These are phyloP conservation scores for Zootoca vivipara DNA, from an alignment of 2,113 vertebrate species.

Conservation along the genomic window DNA sequence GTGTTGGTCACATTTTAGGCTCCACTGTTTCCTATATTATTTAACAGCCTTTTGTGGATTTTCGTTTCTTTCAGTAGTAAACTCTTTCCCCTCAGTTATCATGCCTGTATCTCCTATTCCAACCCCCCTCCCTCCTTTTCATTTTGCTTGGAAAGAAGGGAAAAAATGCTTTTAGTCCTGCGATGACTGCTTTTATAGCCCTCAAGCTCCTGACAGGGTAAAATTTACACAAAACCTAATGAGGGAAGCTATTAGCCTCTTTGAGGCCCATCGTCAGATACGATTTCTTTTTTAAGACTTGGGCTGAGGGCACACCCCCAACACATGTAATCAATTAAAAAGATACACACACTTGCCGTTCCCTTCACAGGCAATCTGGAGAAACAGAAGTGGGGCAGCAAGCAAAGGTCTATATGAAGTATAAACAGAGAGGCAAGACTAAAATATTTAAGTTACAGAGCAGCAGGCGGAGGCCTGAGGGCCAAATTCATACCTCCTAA, in stretches of 20 bases:
- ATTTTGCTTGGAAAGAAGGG: slow-evolving; percentile 3
- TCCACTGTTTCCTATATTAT: neutral
- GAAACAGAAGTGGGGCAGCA: slow-evolving; percentile 16
- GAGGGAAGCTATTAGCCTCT: neutral
- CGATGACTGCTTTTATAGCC: neutral
- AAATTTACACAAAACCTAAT: neutral
- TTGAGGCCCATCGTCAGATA: slow-evolving; percentile 13
- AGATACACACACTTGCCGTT: too few species aligned
- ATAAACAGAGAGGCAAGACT: neutral
- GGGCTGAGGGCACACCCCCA: neutral
- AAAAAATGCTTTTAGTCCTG: slow-evolving; percentile 18
- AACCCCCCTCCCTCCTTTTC: neutral
- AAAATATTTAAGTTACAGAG: neutral
- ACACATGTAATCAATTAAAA: slow-evolving; percentile 3
- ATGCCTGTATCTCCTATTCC: slow-evolving; percentile 18
- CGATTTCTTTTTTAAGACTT: slow-evolving; percentile 7
- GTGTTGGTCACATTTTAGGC: slow-evolving; percentile 15
- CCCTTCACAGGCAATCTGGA: neutral
- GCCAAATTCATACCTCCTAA: neutral
- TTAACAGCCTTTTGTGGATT: neutral
- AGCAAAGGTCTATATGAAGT: neutral
- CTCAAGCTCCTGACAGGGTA: neutral
- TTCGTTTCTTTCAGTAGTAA: neutral
- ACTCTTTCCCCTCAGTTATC: slow-evolving; percentile 1
- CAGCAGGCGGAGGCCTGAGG: neutral